Percentiles rank a stretch among this genome's conserved stretches.
Conservation (phyloP, 2,113 vertebrate genomes). For the Ptyas mucosa region DNA sequence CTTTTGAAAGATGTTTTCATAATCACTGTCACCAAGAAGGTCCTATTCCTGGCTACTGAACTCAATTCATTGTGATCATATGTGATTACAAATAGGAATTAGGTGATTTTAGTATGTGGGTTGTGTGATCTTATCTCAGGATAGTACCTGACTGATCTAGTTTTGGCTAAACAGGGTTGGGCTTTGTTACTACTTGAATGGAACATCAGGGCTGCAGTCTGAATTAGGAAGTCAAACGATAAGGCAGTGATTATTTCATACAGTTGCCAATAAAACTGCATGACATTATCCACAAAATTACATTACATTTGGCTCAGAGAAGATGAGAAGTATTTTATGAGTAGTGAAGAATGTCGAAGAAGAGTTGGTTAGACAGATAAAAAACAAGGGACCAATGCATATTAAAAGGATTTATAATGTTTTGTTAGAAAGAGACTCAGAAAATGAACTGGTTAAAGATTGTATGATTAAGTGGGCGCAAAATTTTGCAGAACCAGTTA, state of each 20-base stretch:
- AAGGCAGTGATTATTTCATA: background rate
- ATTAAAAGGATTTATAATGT: no score
- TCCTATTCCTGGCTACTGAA: background rate
- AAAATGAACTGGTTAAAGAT: no score
- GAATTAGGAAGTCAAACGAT: background rate
- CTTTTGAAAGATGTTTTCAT: background rate
- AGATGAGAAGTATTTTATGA: background rate
- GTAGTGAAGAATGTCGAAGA: background rate
- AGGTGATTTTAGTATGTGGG: background rate
- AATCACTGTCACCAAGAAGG: background rate
- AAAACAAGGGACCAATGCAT: no score
- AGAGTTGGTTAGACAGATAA: no score
- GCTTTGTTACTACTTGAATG: background rate
- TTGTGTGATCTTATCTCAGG: background rate
- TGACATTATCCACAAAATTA: background rate
- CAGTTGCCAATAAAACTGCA: background rate
- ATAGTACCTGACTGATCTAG: background rate
- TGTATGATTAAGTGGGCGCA: no score
- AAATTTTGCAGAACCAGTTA: no score
- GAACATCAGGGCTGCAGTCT: background rate
- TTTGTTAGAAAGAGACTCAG: no score
- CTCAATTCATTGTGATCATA: background rate
- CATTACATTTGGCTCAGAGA: background rate
- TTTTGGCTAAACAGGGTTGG: background rate
- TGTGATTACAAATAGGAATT: background rate